Evolutionary conservation across 2,113 vertebrate species (phyloP).

Genomic region (Protobothrops mucrosquamatus): DNA sequence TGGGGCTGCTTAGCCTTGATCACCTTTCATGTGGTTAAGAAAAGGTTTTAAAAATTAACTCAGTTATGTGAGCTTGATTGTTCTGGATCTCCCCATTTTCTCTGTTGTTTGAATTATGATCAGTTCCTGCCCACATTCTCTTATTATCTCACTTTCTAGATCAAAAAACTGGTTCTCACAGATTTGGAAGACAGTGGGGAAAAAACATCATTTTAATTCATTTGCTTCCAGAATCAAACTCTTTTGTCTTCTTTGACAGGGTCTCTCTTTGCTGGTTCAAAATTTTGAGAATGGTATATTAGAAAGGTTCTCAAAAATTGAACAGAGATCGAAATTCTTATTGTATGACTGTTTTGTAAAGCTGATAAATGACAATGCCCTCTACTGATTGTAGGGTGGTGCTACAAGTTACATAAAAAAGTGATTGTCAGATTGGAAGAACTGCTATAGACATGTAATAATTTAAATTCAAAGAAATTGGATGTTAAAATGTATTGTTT

Average conservation of each 20-base stretch:
- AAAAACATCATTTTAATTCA: neutral
- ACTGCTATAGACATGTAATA: neutral
- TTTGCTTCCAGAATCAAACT: neutral
- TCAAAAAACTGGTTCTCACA: neutral
- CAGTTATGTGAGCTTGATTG: neutral
- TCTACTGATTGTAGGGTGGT: neutral
- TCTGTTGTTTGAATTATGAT: too few relatives aligned
- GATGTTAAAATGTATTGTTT: neutral
- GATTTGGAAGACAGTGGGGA: neutral
- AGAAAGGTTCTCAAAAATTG: neutral
- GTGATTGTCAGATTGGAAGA: neutral
- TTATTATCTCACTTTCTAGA: neutral
- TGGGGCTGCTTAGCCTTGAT: neutral
- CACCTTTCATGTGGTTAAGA: neutral
- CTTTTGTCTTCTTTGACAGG: neutral
- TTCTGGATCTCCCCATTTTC: neutral
- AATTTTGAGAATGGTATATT: neutral
- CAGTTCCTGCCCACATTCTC: neutral
- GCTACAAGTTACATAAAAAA: neutral
- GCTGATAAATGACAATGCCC: neutral
- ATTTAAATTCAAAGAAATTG: neutral
- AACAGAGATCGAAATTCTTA: neutral
- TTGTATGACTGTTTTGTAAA: neutral
- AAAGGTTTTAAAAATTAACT: neutral
- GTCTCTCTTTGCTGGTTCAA: neutral